Evolutionary conservation across 2,888 invertebrate genomes (phyloP).

Genomic region (Gortyna flavago): DNA sequence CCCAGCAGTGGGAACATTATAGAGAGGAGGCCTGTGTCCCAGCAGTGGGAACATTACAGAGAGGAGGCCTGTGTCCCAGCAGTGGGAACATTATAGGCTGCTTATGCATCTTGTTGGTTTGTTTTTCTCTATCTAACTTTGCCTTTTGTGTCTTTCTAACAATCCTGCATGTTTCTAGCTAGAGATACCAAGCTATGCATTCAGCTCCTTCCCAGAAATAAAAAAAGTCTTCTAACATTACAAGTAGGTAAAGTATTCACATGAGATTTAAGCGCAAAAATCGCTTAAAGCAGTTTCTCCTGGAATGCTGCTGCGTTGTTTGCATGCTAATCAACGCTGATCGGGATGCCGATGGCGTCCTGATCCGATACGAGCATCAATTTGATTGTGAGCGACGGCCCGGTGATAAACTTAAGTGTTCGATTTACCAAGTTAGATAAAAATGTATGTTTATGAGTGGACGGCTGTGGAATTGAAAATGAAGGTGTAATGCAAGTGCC

Average conservation of each 20-base stretch:
- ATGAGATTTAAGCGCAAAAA: conserved; percentile 10
- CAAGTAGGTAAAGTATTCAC: neutral
- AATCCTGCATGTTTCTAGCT: neutral
- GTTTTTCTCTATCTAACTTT: neutral
- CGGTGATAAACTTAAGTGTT: conserved; percentile 51
- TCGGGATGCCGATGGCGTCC: conserved; percentile 54
- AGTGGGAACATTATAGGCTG: no score
- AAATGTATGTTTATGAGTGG: conserved; percentile 37
- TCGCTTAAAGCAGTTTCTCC: conserved; percentile 27
- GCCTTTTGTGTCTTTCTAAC: neutral
- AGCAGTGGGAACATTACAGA: no score
- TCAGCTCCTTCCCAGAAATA: neutral
- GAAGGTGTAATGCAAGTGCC: neutral
- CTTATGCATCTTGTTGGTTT: neutral
- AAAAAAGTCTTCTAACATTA: neutral
- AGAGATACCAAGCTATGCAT: neutral
- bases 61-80: no score
- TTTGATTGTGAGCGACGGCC: conserved; percentile 50
- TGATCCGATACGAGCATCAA: conserved; percentile 58
- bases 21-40: no score
- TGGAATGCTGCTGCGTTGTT: conserved; percentile 40
- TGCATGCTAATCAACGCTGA: conserved; percentile 51
- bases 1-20: no score
- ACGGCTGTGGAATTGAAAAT: conserved; percentile 43
- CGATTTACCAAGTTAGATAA: conserved; percentile 41